phyloP scores from a whole-genome alignment of 2,113 vertebrate species.

The Fukomys damarensis region DNA sequence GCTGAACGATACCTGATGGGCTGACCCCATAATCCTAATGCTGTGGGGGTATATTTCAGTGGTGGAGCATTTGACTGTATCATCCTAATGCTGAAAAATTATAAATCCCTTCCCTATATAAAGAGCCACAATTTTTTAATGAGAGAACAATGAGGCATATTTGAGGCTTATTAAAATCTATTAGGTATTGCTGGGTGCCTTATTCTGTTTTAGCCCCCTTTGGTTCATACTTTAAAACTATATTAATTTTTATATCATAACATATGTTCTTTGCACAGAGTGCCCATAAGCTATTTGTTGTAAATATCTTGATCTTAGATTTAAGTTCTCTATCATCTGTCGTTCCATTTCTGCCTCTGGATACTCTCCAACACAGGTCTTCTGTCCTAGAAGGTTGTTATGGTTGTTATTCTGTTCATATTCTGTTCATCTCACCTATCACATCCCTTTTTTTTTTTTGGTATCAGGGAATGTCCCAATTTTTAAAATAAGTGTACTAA shows the following conservation, averaged over 20 bases:
- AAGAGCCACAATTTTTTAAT: constrained; percentile 27
- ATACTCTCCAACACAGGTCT: not conserved
- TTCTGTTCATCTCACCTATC: not conserved
- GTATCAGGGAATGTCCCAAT: too few species aligned
- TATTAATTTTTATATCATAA: not conserved
- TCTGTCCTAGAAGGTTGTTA: not conserved
- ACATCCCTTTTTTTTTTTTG: too few species aligned
- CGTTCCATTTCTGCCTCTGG: not conserved
- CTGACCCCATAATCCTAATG: not conserved
- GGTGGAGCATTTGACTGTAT: too few species aligned
- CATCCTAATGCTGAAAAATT: constrained; percentile 12
- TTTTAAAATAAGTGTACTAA: not conserved
- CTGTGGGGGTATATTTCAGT: too few species aligned
- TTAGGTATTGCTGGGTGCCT: not conserved
- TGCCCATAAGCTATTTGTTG: not conserved
- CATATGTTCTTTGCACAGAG: not conserved
- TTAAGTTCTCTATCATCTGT: not conserved
- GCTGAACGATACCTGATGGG: not conserved
- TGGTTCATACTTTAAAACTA: not conserved
- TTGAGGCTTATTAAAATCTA: constrained; percentile 5
- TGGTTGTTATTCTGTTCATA: too few species aligned
- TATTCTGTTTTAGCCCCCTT: not conserved
- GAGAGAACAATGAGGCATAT: not conserved
- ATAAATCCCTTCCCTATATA: not conserved
- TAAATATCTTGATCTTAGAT: not conserved